phyloP scores from a whole-genome alignment of 2,888 invertebrate genomes.

The Penaeus monodon region DNA sequence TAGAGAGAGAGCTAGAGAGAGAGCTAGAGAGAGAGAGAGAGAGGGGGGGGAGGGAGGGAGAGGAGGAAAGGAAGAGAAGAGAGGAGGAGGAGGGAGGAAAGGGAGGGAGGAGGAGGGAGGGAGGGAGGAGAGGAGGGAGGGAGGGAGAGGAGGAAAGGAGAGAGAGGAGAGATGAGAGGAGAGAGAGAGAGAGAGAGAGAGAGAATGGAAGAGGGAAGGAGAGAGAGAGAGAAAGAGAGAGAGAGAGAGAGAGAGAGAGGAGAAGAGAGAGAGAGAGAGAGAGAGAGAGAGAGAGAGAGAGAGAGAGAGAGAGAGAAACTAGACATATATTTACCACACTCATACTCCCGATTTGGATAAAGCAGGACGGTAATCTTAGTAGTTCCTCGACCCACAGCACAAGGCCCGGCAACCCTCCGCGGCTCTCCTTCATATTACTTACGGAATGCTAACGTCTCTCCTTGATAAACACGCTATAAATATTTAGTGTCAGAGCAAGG shows the following conservation, averaged over 20 bases:
- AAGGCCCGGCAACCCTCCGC: too few relatives aligned
- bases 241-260: too few relatives aligned
- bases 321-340: not conserved
- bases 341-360: not conserved
- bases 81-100: not conserved
- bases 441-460: too few relatives aligned
- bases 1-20: not conserved
- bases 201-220: too few relatives aligned
- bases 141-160: not conserved
- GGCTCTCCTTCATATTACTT: too few relatives aligned
- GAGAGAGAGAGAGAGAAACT: not conserved
- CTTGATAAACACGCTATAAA: too few relatives aligned
- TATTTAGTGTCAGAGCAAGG: too few relatives aligned
- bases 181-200: too few relatives aligned
- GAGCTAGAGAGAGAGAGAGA: not conserved
- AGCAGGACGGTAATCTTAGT: too few relatives aligned
- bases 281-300: not conserved
- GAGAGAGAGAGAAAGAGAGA: accelerated
- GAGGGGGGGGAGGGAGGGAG: not conserved
- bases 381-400: too few relatives aligned
- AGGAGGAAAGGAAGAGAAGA: not conserved
- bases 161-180: not conserved
- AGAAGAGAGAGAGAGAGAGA: not conserved
- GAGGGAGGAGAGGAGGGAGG: not conserved
- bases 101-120: not conserved